A percentile compares a stretch with the other conserved stretches of the same genome.
These are phyloP conservation scores for Pygoscelis antarcticus DNA, from an alignment of 2,113 vertebrate genomes.

Conservation along the genomic window DNA sequence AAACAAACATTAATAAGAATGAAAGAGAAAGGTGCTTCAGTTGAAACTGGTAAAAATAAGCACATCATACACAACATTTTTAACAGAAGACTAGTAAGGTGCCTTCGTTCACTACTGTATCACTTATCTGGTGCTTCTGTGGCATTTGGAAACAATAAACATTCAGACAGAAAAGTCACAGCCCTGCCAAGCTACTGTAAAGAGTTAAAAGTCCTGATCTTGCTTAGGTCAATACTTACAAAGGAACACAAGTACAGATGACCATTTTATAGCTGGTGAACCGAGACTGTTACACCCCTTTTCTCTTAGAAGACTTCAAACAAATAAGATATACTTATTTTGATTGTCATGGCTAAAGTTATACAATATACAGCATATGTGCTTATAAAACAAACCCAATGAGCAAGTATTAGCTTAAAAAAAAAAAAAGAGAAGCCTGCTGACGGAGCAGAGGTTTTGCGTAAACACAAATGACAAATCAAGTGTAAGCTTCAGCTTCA, in stretches of 20 bases:
- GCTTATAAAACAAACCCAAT: slow-evolving; percentile 8
- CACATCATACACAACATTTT: neutral
- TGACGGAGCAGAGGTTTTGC: slow-evolving; percentile 34
- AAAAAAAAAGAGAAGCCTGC: slow-evolving; percentile 36
- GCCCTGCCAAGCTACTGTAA: neutral
- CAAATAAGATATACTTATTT: neutral
- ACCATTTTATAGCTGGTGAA: neutral
- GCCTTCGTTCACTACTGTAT: neutral
- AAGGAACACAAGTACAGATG: neutral
- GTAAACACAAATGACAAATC: slow-evolving; percentile 58
- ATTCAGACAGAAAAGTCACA: neutral
- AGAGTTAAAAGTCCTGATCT: neutral
- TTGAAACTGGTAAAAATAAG: neutral
- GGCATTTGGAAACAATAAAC: slow-evolving; percentile 5
- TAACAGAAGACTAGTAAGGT: slow-evolving; percentile 8
- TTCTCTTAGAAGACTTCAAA: neutral
- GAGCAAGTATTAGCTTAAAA: slow-evolving; percentile 31
- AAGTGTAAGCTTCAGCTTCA: slow-evolving; percentile 64
- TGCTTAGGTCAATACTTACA: neutral
- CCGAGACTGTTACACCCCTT: neutral
- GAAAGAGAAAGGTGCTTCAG: slow-evolving; percentile 29
- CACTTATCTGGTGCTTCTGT: neutral
- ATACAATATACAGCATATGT: neutral
- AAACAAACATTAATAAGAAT: neutral
- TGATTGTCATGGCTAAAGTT: slow-evolving; percentile 65